A percentile compares a stretch with the other conserved stretches of the same genome.
These are phyloP conservation scores for Psittacula derbiana DNA, from an alignment of 2,797 vertebrate species.

Conservation along the genomic window DNA sequence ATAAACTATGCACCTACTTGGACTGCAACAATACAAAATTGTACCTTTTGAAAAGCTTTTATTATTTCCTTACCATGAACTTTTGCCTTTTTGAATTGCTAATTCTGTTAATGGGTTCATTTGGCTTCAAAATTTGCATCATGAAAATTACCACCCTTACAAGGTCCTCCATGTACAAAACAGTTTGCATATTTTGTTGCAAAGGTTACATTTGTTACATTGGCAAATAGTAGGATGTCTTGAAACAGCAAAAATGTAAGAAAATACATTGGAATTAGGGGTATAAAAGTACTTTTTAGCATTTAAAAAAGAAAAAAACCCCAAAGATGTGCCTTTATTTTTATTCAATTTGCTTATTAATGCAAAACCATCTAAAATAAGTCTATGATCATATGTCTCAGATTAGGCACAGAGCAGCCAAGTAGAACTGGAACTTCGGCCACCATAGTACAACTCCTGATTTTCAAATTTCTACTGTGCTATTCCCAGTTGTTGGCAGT, in stretches of 20 bases:
- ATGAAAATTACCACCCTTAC: slow-evolving; percentile 53
- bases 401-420: not conserved
- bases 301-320: not conserved
- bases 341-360: not conserved
- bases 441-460: rapidly evolving
- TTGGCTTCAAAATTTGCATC: slow-evolving; percentile 69
- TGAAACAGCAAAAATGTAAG: slow-evolving; percentile 51
- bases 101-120: slow-evolving; percentile 69
- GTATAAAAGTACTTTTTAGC: not conserved
- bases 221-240: slow-evolving; percentile 25
- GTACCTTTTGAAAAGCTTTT: slow-evolving; percentile 41
- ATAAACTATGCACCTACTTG: not conserved
- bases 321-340: not conserved
- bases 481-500: rapidly evolving
- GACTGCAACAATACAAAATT: slow-evolving; percentile 34
- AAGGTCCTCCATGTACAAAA: slow-evolving; percentile 32
- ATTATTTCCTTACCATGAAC: slow-evolving; percentile 65
- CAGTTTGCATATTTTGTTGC: slow-evolving; percentile 27
- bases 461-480: not conserved
- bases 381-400: not conserved
- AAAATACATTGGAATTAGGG: not conserved
- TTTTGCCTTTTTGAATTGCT: slow-evolving; percentile 71
- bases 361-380: not conserved
- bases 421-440: not conserved
- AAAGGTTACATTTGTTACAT: slow-evolving; percentile 44